These are phyloP conservation scores for Seladonia tumulorum DNA, from an alignment of 2,888 invertebrate species.

Conservation along the genomic window DNA sequence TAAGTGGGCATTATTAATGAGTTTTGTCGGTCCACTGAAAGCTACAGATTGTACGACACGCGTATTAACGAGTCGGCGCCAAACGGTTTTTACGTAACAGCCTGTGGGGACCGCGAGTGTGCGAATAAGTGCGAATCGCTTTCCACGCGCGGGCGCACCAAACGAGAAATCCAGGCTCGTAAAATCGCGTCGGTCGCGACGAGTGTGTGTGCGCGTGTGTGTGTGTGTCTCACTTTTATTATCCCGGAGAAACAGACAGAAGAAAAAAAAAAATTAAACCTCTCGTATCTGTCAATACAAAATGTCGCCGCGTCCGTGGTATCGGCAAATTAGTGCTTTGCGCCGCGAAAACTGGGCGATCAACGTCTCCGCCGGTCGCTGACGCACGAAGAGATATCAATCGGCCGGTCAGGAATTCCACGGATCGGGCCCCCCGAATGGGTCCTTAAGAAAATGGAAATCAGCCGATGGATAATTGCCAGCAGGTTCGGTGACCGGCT, in stretches of 20 bases:
- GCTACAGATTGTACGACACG: constrained; percentile 69
- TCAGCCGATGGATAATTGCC: constrained; percentile 1
- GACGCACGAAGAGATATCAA: constrained; percentile 31
- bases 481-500: not conserved
- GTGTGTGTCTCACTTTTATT: constrained; percentile 41
- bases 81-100: constrained; percentile 65
- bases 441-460: constrained; percentile 11
- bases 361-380: not conserved
- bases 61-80: constrained; percentile 72
- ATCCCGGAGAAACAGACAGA: not conserved
- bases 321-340: constrained; percentile 44
- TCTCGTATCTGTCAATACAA: constrained; percentile 52
- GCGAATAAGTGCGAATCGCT: constrained; percentile 3
- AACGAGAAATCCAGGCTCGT: constrained; percentile 18
- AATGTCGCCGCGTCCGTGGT: constrained; percentile 45
- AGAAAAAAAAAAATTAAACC: not conserved
- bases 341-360: constrained; percentile 23
- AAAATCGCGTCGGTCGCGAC: not conserved
- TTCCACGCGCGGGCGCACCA: not conserved
- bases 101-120: not conserved
- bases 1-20: constrained; percentile 73
- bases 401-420: constrained; percentile 31
- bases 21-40: constrained; percentile 62
- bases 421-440: not conserved
- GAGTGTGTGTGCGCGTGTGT: not conserved